Evolutionary conservation across 1,140 invertebrate species (phyloP), one percentile per base, ranked within the genome.

Genomic region (Pectinophora gossypiella): DNA sequence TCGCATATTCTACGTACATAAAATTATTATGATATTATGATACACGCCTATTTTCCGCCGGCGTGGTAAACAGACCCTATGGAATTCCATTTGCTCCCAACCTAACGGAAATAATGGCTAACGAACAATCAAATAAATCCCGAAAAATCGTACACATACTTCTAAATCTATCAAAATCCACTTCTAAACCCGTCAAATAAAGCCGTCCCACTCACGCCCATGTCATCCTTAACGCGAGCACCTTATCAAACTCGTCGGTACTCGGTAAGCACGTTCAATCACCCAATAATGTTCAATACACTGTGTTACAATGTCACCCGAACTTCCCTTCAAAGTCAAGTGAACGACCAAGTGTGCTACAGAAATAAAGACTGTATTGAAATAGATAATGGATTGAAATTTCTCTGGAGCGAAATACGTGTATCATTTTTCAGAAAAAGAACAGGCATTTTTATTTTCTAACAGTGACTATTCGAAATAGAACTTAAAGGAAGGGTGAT

Each of bases 201-300:
- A 70, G 62, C 62, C 54, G 59, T 59, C 58, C 56, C 60, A 32
- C 45, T 50, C 52, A 68, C 61, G 56, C 61, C 62, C 43, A 64
- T 64, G 62, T 71, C 71, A 74, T 77, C 68, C 72, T 65, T 50
- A 65, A 72, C 71, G 70, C 66, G 57, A 71, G 70, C 66, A 70
- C 76, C 76, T 85, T 81, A 81, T 83, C 79, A 81, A 79, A 75
- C 58, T 78, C 77, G 79, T 83, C 76, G 67, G 57, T 56, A 72
- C 65, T 64, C 65, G 68, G 71, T 78, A 79, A 81, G 77, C 68
- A 65, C 76, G 77, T 83, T 85, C 74, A 85, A 85, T 85, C 79
- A 85, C 79, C 70, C 74, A 83, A 83, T 85, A 85, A 83, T 81
- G 77, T 75, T 79, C 79, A 83, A 76, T 83, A 83, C 77, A 85